Base-by-base conservation (phyloP, 2,888 invertebrate species). In the Drosophila quinaria region DNA sequence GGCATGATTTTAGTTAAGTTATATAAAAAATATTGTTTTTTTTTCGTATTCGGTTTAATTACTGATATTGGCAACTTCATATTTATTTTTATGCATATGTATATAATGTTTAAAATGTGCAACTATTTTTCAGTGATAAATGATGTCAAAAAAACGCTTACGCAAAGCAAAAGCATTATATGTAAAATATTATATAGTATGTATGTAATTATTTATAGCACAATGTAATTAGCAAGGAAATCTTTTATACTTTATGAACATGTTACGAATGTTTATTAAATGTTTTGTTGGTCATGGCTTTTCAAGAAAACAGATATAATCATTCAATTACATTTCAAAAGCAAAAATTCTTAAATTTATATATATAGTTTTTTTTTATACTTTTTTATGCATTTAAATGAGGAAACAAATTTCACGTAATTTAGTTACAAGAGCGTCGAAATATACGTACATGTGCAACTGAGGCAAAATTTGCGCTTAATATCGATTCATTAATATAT, bases 61-160 rank as follows among this genome's bases (percentile, higher is more conserved):
- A 88, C 70, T 83, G 73, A 86, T 88, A 89, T 85, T 85, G 85
- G 89, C 85, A 87, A 85, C 85, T 84, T 79, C 63, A 66, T 74
- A 62, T 66, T 83, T 71, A 46, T 46, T 60, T 56, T 54, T 64
- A 70, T 70, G 76, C 79, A 79, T 74, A 74, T 87, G 46, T 78
- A 60, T 79, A 70, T 84, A 69, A 74, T 83, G 64, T 61, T 83
- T 51, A 66, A 62, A 72, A 58, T 66, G 77, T 82, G 86, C 72
- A 78, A 60, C 63, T 76, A 74, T 33, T 47, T 72, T 39, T 70
- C 60, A 65, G 63, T 68, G 70, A 68, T 59, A 61, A 54, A 65
- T 70, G 52, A 77, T 70, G 70, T 70, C 64, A 70, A 74, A 85
- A 85, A 50, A 49, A 56, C 47, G 52, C 71, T 59, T 70, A 67